A percentile compares a stretch with the other conserved stretches of the same genome.
Evolutionary conservation across 30 jellyfish, hydroid and myxozoan species (phyloP).

Genomic region (Mastigias papua): DNA sequence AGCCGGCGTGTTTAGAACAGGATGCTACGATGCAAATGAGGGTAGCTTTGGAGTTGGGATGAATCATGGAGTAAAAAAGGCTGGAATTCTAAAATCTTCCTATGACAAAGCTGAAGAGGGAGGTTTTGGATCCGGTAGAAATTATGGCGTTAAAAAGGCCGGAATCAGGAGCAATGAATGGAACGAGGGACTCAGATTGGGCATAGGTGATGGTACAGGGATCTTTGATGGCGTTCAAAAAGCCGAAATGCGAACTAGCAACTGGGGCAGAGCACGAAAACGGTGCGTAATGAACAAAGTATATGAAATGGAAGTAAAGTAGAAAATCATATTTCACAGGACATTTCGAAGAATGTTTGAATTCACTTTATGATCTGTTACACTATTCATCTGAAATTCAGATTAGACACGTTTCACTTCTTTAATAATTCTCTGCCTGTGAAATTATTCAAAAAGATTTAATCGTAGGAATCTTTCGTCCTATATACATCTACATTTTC

Average conservation of each 20-base stretch:
- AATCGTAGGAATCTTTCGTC: too few species aligned
- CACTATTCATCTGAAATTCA: too few species aligned
- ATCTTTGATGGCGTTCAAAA: background rate
- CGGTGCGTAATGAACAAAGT: conserved; percentile 5
- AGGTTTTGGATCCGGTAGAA: conserved; percentile 24
- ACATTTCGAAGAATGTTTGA: too few species aligned
- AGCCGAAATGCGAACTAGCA: conserved; percentile 24
- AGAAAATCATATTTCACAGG: too few species aligned
- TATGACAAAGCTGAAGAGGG: conserved; percentile 35
- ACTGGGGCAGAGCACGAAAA: conserved; percentile 62
- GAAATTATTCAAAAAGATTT: too few species aligned
- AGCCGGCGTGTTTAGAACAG: conserved; percentile 6
- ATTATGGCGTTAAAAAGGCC: conserved; percentile 24
- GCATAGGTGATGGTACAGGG: conserved; percentile 54
- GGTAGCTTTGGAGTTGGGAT: conserved; percentile 27
- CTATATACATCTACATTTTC: too few species aligned
- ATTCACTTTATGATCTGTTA: too few species aligned
- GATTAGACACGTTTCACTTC: too few species aligned
- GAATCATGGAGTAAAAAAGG: conserved; percentile 20
- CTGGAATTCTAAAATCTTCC: conserved; percentile 7
- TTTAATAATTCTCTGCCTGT: too few species aligned
- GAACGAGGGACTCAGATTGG: conserved; percentile 33
- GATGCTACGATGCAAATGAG: conserved; percentile 1
- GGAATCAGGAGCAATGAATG: conserved; percentile 29
- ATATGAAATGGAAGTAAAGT: too few species aligned